Conservation (phyloP, 37 sponge, comb jelly and placozoan species). For the Geodia barretti region DNA sequence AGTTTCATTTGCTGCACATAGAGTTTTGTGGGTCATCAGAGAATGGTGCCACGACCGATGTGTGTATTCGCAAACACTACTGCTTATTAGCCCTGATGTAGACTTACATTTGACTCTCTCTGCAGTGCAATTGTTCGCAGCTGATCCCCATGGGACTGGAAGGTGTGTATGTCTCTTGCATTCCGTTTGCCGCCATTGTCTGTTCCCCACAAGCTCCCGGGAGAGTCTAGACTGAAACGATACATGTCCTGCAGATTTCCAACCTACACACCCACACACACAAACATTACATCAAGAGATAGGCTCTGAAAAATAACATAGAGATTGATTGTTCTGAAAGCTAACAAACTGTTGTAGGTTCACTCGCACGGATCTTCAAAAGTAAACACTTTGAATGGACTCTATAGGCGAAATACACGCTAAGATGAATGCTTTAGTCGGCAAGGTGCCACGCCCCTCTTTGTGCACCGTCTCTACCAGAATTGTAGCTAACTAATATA, state of each 20-base stretch:
- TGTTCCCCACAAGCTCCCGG: no score
- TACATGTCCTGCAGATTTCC: slow-evolving; percentile 32
- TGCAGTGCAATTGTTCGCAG: not conserved
- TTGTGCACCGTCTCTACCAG: no score
- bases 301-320: not conserved
- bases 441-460: no score
- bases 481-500: not conserved
- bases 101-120: not conserved
- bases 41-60: no score
- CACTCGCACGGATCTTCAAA: not conserved
- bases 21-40: no score
- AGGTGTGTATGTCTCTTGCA: not conserved
- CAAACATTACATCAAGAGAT: not conserved
- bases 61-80: not conserved
- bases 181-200: not conserved
- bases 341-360: not conserved
- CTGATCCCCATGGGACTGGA: not conserved
- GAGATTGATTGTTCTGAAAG: not conserved
- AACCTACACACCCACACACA: slow-evolving; percentile 1
- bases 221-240: slow-evolving; percentile 16
- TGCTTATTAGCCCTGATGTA: no score
- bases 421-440: not conserved
- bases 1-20: no score
- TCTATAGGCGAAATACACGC: not conserved
- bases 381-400: not conserved